A percentile compares a stretch with the other conserved stretches of the same genome.
phyloP scores from a whole-genome alignment of 2,888 invertebrate genomes.

The Nematopogon swammerdamellus region DNA sequence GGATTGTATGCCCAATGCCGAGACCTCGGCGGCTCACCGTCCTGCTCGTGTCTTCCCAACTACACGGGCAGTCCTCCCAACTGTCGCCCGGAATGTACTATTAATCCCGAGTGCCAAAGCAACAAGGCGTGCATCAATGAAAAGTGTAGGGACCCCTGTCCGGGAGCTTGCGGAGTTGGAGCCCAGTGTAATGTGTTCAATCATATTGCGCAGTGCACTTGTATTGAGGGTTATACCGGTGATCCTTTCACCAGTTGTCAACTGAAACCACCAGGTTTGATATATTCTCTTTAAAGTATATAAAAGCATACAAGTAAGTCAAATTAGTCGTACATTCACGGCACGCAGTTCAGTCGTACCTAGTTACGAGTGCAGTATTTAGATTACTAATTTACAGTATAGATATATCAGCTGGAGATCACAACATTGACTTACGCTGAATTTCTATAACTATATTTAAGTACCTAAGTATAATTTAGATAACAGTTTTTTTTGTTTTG shows the following conservation, averaged over 20 bases:
- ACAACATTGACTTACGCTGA: too few relatives aligned
- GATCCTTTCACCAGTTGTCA: constrained; percentile 56
- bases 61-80: constrained; percentile 65
- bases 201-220: constrained; percentile 63
- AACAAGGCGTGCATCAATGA: constrained; percentile 64
- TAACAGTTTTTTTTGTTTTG: too few relatives aligned
- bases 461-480: too few relatives aligned
- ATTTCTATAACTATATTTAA: too few relatives aligned
- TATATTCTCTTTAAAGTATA: too few relatives aligned
- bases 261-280: constrained; percentile 23
- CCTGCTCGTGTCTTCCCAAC: constrained; percentile 57
- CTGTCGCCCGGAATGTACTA: constrained; percentile 66
- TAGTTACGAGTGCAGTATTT: too few relatives aligned
- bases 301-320: too few relatives aligned
- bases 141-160: constrained; percentile 65
- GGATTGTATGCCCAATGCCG: constrained; percentile 63
- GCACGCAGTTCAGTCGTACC: too few relatives aligned
- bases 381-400: too few relatives aligned
- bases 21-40: constrained; percentile 50
- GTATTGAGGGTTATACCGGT: constrained; percentile 53
- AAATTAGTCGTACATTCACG: too few relatives aligned
- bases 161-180: constrained; percentile 61
- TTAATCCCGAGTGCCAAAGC: constrained; percentile 67
- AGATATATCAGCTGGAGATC: too few relatives aligned
- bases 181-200: constrained; percentile 59